Percentiles rank a stretch among this genome's conserved stretches.
Evolutionary conservation across 2,113 vertebrate species (phyloP).

Genomic region (Protobothrops flavoviridis): DNA sequence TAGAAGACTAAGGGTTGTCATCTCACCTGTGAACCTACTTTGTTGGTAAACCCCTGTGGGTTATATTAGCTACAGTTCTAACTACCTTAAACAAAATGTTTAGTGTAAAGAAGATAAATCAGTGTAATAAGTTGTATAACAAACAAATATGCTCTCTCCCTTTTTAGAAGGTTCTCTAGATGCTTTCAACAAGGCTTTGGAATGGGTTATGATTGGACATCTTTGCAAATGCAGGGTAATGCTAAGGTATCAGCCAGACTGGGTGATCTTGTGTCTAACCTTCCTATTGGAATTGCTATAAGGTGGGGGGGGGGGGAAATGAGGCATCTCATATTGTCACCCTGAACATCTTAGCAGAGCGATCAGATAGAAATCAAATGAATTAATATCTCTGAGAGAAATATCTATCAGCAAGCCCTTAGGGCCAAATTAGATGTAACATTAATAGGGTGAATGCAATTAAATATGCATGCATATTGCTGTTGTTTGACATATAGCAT

Average conservation of each 20-base stretch:
- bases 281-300: not conserved
- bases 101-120: not conserved
- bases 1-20: not conserved
- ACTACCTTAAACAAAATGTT: not conserved
- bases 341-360: not conserved
- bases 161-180: not conserved
- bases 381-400: not conserved
- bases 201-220: not conserved
- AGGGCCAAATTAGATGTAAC: not conserved
- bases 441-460: not conserved
- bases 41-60: not conserved
- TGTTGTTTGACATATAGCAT: not conserved
- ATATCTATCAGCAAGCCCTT: not conserved
- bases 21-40: not conserved
- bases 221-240: not conserved
- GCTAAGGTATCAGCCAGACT: not conserved
- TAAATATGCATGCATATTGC: not conserved
- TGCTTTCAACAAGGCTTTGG: not conserved
- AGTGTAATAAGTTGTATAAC: not conserved
- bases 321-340: not conserved
- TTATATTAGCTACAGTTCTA: not conserved
- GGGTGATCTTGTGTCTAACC: not conserved
- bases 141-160: not conserved
- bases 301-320: not conserved
- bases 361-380: not conserved